Percentiles rank a stretch among this genome's conserved stretches.
These are phyloP conservation scores for Brachystomella parvula DNA, from an alignment of 1,140 invertebrate genomes.

Conservation along the genomic window DNA sequence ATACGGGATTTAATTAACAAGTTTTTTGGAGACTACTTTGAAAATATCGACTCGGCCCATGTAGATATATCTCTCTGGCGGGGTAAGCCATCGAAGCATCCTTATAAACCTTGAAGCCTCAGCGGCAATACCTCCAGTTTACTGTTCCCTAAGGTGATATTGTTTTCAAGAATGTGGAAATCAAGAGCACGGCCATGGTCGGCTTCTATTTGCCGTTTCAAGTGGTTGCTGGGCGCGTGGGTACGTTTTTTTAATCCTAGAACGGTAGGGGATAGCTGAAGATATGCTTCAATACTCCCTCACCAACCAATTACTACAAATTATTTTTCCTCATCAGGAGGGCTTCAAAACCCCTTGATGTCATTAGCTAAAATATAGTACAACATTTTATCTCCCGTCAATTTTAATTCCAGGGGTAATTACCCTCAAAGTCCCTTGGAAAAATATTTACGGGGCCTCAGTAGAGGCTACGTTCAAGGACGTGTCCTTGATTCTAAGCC, in stretches of 20 bases:
- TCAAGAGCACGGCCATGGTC: slow-evolving; percentile 87
- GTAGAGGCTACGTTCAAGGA: slow-evolving; percentile 81
- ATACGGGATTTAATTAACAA: slow-evolving; percentile 84
- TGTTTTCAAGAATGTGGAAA: slow-evolving; percentile 73
- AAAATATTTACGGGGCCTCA: slow-evolving; percentile 86
- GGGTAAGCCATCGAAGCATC: slow-evolving; percentile 51
- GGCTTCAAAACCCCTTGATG: too few relatives aligned
- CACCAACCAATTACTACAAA: too few relatives aligned
- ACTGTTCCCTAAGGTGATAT: slow-evolving; percentile 74
- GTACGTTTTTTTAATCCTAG: slow-evolving; percentile 49
- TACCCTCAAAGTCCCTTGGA: slow-evolving; percentile 94
- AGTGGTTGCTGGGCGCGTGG: slow-evolving; percentile 77
- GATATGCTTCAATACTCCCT: too few relatives aligned
- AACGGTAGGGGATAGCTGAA: too few relatives aligned
- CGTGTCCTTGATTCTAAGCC: slow-evolving; percentile 77
- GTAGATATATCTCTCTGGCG: slow-evolving; percentile 93
- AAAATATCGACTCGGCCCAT: slow-evolving; percentile 88
- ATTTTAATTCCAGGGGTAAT: slow-evolving; percentile 63
- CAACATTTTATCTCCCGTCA: background rate
- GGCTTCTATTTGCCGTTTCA: slow-evolving; percentile 81
- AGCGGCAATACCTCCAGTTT: background rate
- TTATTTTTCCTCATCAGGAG: too few relatives aligned
- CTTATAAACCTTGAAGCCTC: background rate
- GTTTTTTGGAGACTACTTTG: slow-evolving; percentile 86
- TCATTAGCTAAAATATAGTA: background rate